These are phyloP conservation scores for Bombus soroeensis DNA, from an alignment of 1,140 invertebrate genomes.

Conservation along the genomic window DNA sequence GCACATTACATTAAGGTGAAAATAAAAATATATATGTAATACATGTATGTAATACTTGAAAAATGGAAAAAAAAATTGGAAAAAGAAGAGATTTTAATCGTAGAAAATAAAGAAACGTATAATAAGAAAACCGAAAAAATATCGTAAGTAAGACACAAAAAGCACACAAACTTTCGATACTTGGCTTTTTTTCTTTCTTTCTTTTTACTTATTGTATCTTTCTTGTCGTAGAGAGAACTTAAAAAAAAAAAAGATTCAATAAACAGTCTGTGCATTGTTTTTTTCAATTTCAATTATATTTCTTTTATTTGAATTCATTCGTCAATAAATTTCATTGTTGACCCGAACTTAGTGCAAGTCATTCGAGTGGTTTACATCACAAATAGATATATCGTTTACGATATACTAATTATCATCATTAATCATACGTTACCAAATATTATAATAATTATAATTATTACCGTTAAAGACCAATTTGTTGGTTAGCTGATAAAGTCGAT, in stretches of 20 bases:
- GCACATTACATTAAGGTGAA: conserved; percentile 62
- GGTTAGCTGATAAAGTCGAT: conserved; percentile 73
- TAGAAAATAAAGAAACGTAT: background rate
- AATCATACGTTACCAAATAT: conserved; percentile 73
- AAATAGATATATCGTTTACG: conserved; percentile 79
- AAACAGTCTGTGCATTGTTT: conserved; percentile 80
- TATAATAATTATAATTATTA: conserved; percentile 78
- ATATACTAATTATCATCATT: conserved; percentile 80
- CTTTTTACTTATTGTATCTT: background rate
- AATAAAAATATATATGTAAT: conserved; percentile 8
- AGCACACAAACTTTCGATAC: conserved; percentile 65
- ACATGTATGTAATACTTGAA: background rate
- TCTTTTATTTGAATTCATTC: conserved; percentile 83
- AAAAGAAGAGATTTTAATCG: conserved; percentile 52
- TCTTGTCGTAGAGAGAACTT: conserved; percentile 60
- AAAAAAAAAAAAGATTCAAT: conserved; percentile 72
- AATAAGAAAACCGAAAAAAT: background rate
- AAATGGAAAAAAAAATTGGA: background rate
- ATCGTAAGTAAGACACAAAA: conserved; percentile 66
- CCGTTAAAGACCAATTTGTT: conserved; percentile 73
- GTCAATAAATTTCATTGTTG: conserved; percentile 81
- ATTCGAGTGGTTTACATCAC: conserved; percentile 80
- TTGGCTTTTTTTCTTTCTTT: background rate
- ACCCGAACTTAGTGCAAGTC: conserved; percentile 81
- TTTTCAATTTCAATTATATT: conserved; percentile 82